These are phyloP conservation scores for Catocala fraxini DNA, from an alignment of 2,888 invertebrate species.

Conservation along the genomic window DNA sequence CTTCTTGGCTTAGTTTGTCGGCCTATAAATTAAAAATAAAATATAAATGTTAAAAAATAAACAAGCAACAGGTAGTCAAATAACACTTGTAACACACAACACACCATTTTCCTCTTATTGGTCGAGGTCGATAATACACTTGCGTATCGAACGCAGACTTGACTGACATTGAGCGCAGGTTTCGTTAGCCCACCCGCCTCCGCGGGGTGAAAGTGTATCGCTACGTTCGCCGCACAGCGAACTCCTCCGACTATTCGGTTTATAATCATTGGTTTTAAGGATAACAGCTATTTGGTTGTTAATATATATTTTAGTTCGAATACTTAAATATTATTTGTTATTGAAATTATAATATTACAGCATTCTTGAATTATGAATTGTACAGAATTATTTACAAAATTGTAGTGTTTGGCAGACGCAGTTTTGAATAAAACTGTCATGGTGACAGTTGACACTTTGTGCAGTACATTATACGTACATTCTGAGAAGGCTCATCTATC, in stretches of 20 bases:
- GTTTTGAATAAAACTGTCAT: too few species aligned
- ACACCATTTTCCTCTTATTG: constrained; percentile 82
- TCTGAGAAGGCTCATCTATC: too few species aligned
- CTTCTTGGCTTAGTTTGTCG: constrained; percentile 90
- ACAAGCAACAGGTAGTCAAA: constrained; percentile 10
- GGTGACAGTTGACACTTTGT: too few species aligned
- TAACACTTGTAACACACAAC: constrained; percentile 25
- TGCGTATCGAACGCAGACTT: constrained; percentile 63
- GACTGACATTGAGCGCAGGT: constrained; percentile 73
- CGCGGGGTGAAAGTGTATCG: constrained; percentile 84
- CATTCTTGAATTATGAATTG: too few species aligned
- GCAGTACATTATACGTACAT: too few species aligned
- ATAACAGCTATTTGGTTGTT: background rate
- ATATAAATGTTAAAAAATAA: background rate
- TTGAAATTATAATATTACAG: too few species aligned
- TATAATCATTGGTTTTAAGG: constrained; percentile 25
- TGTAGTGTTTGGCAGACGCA: too few species aligned
- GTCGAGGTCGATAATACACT: constrained; percentile 62
- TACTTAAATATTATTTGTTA: too few species aligned
- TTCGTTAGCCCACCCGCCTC: constrained; percentile 59
- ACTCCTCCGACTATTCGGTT: constrained; percentile 54
- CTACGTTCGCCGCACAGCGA: constrained; percentile 67
- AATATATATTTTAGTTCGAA: background rate
- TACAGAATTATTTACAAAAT: too few species aligned
- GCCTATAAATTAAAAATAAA: constrained; percentile 77